These are phyloP conservation scores for Scartelaos histophorus DNA, from an alignment of 2,113 vertebrate genomes.

Conservation along the genomic window DNA sequence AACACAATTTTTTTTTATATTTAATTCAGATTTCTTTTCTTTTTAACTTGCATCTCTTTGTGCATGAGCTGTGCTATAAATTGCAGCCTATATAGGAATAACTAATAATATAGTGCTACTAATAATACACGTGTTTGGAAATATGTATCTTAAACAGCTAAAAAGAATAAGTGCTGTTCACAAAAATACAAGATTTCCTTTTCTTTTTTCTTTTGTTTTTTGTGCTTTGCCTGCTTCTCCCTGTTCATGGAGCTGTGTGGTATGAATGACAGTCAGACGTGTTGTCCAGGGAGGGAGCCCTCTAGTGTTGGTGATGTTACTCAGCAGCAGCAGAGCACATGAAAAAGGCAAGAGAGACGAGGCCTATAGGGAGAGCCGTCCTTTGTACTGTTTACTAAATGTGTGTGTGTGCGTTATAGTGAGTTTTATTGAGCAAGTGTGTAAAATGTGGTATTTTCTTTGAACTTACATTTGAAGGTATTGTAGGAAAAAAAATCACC, in stretches of 20 bases:
- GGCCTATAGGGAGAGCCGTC: conserved; percentile 14
- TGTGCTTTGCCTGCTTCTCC: neutral
- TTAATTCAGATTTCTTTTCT: no score
- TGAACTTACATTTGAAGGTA: no score
- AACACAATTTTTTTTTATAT: no score
- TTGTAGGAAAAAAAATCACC: no score
- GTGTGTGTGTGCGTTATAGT: neutral
- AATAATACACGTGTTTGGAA: no score
- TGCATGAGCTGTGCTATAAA: no score
- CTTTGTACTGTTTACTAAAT: neutral
- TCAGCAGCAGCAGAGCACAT: conserved; percentile 29
- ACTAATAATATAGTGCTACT: no score
- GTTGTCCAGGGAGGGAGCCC: conserved; percentile 80
- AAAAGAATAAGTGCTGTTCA: neutral
- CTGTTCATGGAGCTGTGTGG: neutral
- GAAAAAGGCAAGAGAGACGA: conserved; percentile 34
- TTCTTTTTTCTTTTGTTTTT: neutral
- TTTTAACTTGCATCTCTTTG: no score
- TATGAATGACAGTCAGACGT: conserved; percentile 50
- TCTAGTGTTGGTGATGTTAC: conserved; percentile 84
- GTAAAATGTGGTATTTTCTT: no score
- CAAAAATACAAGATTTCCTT: neutral
- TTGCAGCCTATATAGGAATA: no score
- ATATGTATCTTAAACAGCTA: neutral
- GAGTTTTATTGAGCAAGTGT: neutral